Percentiles rank a stretch among this genome's conserved stretches.
Evolutionary conservation across 2,797 vertebrate genomes (phyloP).

Genomic region (Hipposideros larvatus): DNA sequence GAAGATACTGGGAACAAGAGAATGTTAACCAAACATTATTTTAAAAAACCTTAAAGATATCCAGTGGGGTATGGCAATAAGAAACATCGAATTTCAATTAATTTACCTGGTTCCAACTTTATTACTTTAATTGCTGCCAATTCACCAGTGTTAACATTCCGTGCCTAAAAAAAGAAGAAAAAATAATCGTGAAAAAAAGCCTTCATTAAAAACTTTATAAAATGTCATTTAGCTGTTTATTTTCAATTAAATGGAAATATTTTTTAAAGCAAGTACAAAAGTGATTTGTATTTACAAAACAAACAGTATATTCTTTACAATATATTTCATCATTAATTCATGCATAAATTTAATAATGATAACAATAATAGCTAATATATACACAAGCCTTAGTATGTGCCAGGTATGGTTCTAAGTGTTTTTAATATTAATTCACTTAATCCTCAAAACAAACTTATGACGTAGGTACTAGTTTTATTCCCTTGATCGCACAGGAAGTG

Average conservation of each 20-base stretch:
- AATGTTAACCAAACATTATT: not conserved
- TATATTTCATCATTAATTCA: constrained; percentile 33
- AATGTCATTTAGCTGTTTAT: constrained; percentile 37
- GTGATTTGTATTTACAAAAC: constrained; percentile 30
- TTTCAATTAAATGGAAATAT: constrained; percentile 23
- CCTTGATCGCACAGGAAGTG: not conserved
- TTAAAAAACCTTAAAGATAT: constrained; percentile 16
- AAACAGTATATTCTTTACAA: not conserved
- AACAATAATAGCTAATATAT: not conserved
- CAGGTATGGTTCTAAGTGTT: not conserved
- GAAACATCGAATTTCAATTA: constrained; percentile 67
- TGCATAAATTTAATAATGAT: not conserved
- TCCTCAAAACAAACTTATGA: constrained; percentile 28
- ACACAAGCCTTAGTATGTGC: not conserved
- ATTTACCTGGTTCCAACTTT: constrained; percentile 98
- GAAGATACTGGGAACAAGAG: not conserved
- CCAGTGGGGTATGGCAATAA: not conserved
- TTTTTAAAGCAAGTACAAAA: constrained; percentile 47
- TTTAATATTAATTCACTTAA: constrained; percentile 24
- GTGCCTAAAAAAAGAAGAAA: constrained; percentile 91
- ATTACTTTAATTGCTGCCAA: constrained; percentile 99
- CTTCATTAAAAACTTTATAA: constrained; percentile 37
- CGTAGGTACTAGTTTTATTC: not conserved
- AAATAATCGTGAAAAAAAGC: constrained; percentile 56
- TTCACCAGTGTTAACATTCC: constrained; percentile 98